Percentiles rank a stretch among this genome's conserved stretches.
These are phyloP conservation scores for Zaprionus taronus DNA, from an alignment of 1,140 invertebrate genomes.

Conservation along the genomic window DNA sequence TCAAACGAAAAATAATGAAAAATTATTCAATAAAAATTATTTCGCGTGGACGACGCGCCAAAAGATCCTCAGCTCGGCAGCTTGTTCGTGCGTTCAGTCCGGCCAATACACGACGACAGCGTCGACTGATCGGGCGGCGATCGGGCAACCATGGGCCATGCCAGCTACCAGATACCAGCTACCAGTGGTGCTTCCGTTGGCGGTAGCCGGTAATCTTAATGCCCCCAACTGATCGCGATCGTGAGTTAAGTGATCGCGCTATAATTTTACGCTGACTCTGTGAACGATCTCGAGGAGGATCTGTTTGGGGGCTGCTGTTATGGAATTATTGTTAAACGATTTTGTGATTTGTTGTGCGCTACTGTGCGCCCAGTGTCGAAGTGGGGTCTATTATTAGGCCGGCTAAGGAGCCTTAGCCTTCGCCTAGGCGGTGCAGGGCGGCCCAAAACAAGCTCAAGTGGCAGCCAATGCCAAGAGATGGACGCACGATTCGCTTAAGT, in stretches of 20 bases:
- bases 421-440: constrained; percentile 43
- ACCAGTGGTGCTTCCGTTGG: constrained; percentile 57
- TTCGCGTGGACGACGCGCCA: constrained; percentile 60
- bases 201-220: constrained; percentile 79
- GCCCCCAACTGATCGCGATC: constrained; percentile 79
- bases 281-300: constrained; percentile 41
- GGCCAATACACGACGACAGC: constrained; percentile 23
- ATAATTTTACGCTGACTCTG: constrained; percentile 77
- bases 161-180: constrained; percentile 12
- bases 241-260: constrained; percentile 84
- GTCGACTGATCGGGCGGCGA: constrained; percentile 33
- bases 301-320: constrained; percentile 52
- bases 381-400: constrained; percentile 65
- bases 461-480: constrained; percentile 71
- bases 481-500: constrained; percentile 80
- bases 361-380: constrained; percentile 62
- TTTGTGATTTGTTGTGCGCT: constrained; percentile 82
- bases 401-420: constrained; percentile 32
- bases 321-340: constrained; percentile 82
- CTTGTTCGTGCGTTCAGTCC: constrained; percentile 63
- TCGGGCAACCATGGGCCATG: constrained; percentile 12
- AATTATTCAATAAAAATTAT: constrained; percentile 85
- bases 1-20: constrained; percentile 84
- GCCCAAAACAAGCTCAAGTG: constrained; percentile 56
- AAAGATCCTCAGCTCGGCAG: constrained; percentile 31